Evolutionary conservation across 2,888 invertebrate species (phyloP).

Genomic region (Dermolepida albohirtum): DNA sequence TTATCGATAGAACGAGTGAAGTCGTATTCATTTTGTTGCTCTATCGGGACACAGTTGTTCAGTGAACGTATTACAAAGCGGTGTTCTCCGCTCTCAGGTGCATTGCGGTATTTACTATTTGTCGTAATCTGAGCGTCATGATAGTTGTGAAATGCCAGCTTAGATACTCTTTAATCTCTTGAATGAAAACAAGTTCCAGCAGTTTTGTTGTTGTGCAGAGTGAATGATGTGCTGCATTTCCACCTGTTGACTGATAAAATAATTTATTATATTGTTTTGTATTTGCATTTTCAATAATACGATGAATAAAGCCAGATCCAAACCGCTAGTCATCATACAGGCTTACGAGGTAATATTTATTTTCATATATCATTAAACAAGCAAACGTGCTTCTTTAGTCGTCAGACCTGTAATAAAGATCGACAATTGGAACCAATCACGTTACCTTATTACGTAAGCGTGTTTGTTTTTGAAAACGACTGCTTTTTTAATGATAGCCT

Average conservation of each 20-base stretch:
- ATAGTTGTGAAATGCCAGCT: slow-evolving; percentile 1
- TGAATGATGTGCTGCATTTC: slow-evolving; percentile 39
- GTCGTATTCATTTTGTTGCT: too few relatives aligned
- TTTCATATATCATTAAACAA: slow-evolving; percentile 24
- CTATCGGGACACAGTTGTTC: too few relatives aligned
- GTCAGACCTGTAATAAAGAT: slow-evolving; percentile 26
- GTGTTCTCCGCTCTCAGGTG: too few relatives aligned
- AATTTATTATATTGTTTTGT: not conserved
- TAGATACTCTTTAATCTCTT: slow-evolving; percentile 28
- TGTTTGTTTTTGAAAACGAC: slow-evolving; percentile 26
- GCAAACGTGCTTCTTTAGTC: not conserved
- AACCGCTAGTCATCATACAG: slow-evolving; percentile 71
- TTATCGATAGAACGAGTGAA: too few relatives aligned
- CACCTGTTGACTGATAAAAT: not conserved
- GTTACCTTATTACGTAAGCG: slow-evolving; percentile 21
- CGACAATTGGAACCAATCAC: slow-evolving; percentile 26
- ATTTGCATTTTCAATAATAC: not conserved
- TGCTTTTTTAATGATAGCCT: slow-evolving; percentile 13
- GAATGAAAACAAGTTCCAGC: slow-evolving; percentile 45
- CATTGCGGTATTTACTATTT: too few relatives aligned
- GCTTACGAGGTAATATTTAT: slow-evolving; percentile 70
- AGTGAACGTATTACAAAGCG: too few relatives aligned
- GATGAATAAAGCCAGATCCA: slow-evolving; percentile 54
- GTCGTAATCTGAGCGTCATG: too few relatives aligned
- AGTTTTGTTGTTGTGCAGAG: slow-evolving; percentile 43